Evolutionary conservation across 2,797 vertebrate species (phyloP).

Genomic region (Sarcophilus harrisii): DNA sequence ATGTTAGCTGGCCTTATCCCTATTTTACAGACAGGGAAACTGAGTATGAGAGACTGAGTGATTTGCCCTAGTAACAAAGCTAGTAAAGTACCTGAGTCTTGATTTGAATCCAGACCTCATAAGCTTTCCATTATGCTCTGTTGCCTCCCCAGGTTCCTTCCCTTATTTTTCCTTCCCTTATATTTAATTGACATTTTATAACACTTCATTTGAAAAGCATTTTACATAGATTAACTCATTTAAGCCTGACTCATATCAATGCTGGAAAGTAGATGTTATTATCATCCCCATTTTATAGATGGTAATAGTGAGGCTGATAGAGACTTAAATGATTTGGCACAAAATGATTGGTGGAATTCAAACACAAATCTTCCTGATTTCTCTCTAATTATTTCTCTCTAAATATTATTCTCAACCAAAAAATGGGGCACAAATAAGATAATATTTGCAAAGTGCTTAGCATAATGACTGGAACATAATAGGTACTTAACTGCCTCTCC

Average conservation of each 20-base stretch:
- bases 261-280: not conserved
- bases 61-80: not conserved
- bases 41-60: not conserved
- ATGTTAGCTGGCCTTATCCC: not conserved
- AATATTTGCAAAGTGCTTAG: not conserved
- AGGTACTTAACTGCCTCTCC: not conserved
- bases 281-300: not conserved
- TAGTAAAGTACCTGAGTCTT: not conserved
- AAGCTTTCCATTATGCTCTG: not conserved
- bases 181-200: not conserved
- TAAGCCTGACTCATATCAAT: not conserved
- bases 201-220: not conserved
- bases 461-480: not conserved
- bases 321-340: not conserved
- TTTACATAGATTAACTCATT: not conserved
- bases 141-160: not conserved
- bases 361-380: not conserved
- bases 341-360: not conserved
- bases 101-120: not conserved
- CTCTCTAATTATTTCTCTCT: not conserved
- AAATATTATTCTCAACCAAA: not conserved
- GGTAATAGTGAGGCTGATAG: not conserved
- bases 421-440: not conserved
- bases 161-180: too few species aligned
- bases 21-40: not conserved